Conservation (phyloP, 2,888 invertebrate species). For the Omphaloscelis lunosa region DNA sequence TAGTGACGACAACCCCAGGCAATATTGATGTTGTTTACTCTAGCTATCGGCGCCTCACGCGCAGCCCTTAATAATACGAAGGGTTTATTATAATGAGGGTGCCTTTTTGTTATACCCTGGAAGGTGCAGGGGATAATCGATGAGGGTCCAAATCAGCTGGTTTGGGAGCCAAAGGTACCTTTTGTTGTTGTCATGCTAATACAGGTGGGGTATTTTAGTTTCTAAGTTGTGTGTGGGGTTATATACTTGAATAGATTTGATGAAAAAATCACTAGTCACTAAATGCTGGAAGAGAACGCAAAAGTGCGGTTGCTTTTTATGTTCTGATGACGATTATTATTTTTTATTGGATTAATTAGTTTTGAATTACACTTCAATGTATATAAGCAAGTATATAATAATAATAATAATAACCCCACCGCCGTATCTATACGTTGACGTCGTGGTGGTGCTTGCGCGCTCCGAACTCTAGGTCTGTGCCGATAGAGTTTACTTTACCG, state of each 20-base stretch:
- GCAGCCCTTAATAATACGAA: constrained; percentile 73
- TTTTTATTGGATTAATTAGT: neutral
- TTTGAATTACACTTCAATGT: neutral
- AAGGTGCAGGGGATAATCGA: constrained; percentile 55
- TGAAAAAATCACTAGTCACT: neutral
- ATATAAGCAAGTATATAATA: neutral
- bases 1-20: constrained; percentile 66
- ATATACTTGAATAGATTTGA: neutral
- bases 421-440: too few species aligned
- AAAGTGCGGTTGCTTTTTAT: too few species aligned
- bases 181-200: constrained; percentile 35
- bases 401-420: too few species aligned
- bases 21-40: constrained; percentile 84
- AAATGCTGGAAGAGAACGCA: neutral
- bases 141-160: constrained; percentile 44
- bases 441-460: too few species aligned
- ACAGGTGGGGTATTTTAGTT: neutral
- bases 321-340: neutral
- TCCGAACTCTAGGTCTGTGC: too few species aligned
- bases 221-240: neutral
- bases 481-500: too few species aligned
- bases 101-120: constrained; percentile 59
- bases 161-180: constrained; percentile 6
- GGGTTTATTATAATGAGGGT: constrained; percentile 72
- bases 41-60: constrained; percentile 77